phyloP scores from a whole-genome alignment of 2,113 vertebrate species.

The Callaeas wilsoni region DNA sequence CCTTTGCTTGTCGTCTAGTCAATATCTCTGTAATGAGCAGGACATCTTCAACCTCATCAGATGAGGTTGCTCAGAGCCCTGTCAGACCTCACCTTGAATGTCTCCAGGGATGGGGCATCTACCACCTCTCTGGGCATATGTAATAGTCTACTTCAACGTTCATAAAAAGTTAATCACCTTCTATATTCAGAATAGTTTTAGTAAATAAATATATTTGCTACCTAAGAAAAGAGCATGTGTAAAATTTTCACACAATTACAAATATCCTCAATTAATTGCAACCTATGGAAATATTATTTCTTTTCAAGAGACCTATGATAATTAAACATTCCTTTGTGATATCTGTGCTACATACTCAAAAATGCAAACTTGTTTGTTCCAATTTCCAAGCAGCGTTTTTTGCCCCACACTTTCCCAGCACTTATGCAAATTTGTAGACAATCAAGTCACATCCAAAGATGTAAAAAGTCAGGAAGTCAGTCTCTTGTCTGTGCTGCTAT shows the following conservation, averaged over 20 bases:
- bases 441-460: not conserved
- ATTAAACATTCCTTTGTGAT: not conserved
- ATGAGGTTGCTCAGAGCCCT: not conserved
- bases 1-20: not conserved
- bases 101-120: not conserved
- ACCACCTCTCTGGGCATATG: not conserved
- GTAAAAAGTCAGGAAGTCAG: not conserved
- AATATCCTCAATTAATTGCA: not conserved
- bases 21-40: not conserved
- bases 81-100: not conserved
- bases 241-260: not conserved
- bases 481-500: rapidly evolving
- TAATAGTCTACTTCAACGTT: not conserved
- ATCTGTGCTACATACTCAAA: not conserved
- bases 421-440: not conserved
- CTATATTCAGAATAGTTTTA: not conserved
- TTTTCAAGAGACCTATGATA: not conserved
- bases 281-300: not conserved
- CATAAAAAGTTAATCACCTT: not conserved
- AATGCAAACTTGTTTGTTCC: not conserved
- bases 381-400: not conserved
- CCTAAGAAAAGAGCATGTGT: not conserved
- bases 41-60: not conserved
- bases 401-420: not conserved
- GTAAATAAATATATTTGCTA: not conserved